Conservation (phyloP, 2,888 invertebrate genomes). For the Synanthedon myopaeformis region DNA sequence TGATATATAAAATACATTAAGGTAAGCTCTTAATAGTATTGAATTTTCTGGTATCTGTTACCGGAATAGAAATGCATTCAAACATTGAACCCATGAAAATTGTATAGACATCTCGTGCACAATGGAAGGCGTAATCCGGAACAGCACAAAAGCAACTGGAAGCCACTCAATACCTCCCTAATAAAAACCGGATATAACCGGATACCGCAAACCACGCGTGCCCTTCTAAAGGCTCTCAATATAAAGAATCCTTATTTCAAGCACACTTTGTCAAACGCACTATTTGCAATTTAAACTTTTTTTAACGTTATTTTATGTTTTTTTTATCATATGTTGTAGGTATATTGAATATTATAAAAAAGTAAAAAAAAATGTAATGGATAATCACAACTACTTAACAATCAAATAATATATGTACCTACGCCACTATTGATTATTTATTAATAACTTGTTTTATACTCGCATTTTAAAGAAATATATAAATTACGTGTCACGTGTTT, state of each 20-base stretch:
- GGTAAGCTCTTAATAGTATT: too few relatives aligned
- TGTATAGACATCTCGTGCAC: slow-evolving; percentile 31
- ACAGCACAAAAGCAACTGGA: slow-evolving; percentile 49
- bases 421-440: too few relatives aligned
- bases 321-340: background rate
- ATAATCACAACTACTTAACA: too few relatives aligned
- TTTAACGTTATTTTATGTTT: slow-evolving; percentile 12
- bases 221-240: slow-evolving; percentile 27
- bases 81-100: background rate
- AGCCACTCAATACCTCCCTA: slow-evolving; percentile 59
- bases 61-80: background rate
- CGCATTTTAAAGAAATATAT: too few relatives aligned
- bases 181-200: slow-evolving; percentile 56
- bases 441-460: too few relatives aligned
- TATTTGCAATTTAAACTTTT: slow-evolving; percentile 27
- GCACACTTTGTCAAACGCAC: slow-evolving; percentile 29
- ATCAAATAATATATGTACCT: too few relatives aligned
- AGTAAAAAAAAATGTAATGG: too few relatives aligned
- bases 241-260: slow-evolving; percentile 30
- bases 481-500: too few relatives aligned
- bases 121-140: slow-evolving; percentile 38
- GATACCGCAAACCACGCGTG: slow-evolving; percentile 29
- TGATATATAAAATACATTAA: too few relatives aligned
- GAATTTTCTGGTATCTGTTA: background rate
- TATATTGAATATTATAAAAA: too few relatives aligned